Base-by-base conservation (phyloP, 2,113 vertebrate species). In the Choloepus hoffmanni region DNA sequence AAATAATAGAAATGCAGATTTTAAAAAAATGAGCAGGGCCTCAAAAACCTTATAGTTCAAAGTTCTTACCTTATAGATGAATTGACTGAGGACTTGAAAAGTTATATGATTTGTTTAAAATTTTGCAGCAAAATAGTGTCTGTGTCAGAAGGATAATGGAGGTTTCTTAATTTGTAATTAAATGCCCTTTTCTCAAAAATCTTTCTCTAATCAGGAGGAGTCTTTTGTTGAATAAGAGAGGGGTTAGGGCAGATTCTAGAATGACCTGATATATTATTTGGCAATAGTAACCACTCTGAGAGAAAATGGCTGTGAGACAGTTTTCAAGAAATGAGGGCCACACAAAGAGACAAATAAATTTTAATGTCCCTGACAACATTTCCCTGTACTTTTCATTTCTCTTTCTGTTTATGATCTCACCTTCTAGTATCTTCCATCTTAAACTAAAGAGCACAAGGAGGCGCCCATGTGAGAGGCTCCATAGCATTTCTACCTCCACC, bases 101-200 rank as follows among this genome's bases (percentile, higher is more conserved):
- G 13, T 90, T 81, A 55, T 67, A 48, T 33, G 76, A 53, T 53
- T 43, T 43, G 26, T 60, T 81, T 67, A 67, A 3, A 45, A 4
- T 53, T 95, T 95, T 43, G 15, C 5, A 5, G 19, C 28, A 18
- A 48, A 74, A 26, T 6, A 30, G 30, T 40, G 18, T 63, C 70
- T 77, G 40, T 53, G 63, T 89, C 43, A 85, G 88, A 67, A 40
- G 30, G 33, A 84, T 74, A 67, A 81, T 48, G 4, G 6, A 30
- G 9, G 8, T 86, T 86, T 89, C 62, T 72, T 68, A 15, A 62
- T 91, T 96, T 88, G 62, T 77, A 93, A 94, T 94, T 87, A 96
- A 94, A 62, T 74, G 24, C 11, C 76, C 30, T 72, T 84, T 90
- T 76, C 60, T 81, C 18, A 62, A 7, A 15, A 90, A 92, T 95